These are phyloP conservation scores for Heliothis subflexa DNA, from an alignment of 1,140 invertebrate genomes.

Conservation along the genomic window DNA sequence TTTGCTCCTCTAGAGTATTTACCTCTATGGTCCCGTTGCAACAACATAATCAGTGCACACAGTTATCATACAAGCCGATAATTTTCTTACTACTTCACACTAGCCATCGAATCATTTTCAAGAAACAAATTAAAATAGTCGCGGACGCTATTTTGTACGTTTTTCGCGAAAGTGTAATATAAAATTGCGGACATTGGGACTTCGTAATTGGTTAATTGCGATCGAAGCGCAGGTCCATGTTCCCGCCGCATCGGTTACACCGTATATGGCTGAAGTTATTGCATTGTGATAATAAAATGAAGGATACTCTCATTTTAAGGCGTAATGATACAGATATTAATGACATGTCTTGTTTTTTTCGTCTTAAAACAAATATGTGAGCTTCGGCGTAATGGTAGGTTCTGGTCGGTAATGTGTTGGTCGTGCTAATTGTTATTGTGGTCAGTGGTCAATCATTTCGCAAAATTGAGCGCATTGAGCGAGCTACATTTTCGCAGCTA, in stretches of 20 bases:
- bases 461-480: background rate
- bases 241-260: background rate
- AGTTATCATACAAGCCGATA: constrained; percentile 50
- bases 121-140: constrained; percentile 55
- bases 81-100: constrained; percentile 62
- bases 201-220: constrained; percentile 51
- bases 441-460: background rate
- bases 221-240: constrained; percentile 20
- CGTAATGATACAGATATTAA: constrained; percentile 28
- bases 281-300: constrained; percentile 24
- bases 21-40: no score
- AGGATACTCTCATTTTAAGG: background rate
- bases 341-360: background rate
- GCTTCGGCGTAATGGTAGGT: constrained; percentile 9
- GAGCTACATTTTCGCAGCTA: background rate
- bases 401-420: constrained; percentile 5
- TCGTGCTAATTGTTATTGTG: background rate
- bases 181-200: constrained; percentile 7
- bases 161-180: constrained; percentile 41
- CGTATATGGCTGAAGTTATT: constrained; percentile 42
- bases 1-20: no score
- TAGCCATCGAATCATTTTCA: constrained; percentile 55
- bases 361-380: constrained; percentile 33
- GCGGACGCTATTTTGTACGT: constrained; percentile 12
- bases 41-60: constrained; percentile 55